Evolutionary conservation across 2,888 invertebrate genomes (phyloP).

Genomic region (Yponomeuta cagnagella): DNA sequence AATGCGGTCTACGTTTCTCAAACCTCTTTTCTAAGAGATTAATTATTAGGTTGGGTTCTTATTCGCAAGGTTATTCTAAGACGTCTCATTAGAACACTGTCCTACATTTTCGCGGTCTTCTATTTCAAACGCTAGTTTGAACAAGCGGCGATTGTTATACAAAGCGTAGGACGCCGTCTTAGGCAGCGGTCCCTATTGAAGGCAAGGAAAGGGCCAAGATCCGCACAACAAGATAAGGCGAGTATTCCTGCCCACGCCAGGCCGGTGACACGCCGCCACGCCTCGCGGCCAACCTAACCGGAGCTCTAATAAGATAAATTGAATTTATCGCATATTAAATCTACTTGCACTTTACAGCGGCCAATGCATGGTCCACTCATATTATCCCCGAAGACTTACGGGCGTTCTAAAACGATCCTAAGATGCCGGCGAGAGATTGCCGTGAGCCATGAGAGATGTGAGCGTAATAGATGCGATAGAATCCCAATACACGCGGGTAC

Average conservation of each 20-base stretch:
- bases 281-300: constrained; percentile 32
- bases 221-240: neutral
- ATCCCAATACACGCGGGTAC: neutral
- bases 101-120: neutral
- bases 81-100: neutral
- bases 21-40: neutral
- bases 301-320: constrained; percentile 51
- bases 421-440: constrained; percentile 4
- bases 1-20: neutral
- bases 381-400: constrained; percentile 39
- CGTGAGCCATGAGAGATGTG: constrained; percentile 25
- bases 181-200: neutral
- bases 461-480: constrained; percentile 9
- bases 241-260: constrained; percentile 36
- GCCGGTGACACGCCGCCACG: constrained; percentile 29
- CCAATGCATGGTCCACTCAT: constrained; percentile 38
- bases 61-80: neutral
- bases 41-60: neutral
- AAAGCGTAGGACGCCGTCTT: constrained; percentile 3
- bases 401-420: constrained; percentile 30
- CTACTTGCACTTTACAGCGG: constrained; percentile 36
- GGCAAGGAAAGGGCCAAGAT: neutral
- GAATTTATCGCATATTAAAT: constrained; percentile 53
- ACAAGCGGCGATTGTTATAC: neutral
- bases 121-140: neutral